Conservation (phyloP, 2,888 invertebrate genomes). For the Ditula angustiorana region DNA sequence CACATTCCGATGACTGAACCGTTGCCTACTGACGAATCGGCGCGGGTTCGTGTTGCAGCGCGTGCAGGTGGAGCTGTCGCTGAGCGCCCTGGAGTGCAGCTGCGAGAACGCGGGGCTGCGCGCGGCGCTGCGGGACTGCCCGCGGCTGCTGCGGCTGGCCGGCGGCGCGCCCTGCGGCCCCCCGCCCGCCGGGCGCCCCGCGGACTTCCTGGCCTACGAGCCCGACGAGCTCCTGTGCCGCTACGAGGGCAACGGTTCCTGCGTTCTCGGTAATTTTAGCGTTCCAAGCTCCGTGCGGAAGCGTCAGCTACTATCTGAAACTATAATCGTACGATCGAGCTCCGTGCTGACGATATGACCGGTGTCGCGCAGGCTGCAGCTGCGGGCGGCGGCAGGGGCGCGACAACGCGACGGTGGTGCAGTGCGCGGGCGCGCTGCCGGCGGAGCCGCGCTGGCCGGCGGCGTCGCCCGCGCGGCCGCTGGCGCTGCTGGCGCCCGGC, state of each 20-base stretch:
- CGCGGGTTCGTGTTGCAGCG: not conserved
- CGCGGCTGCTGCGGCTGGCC: not conserved
- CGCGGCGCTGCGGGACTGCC: not conserved
- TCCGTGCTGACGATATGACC: not conserved
- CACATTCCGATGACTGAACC: too few species aligned
- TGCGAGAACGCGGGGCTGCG: slow-evolving; percentile 11
- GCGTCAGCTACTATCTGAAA: too few species aligned
- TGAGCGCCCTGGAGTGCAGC: not conserved
- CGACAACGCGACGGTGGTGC: slow-evolving; percentile 42
- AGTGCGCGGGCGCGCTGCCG: slow-evolving; percentile 38
- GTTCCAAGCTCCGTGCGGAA: too few species aligned
- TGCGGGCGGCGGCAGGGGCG: slow-evolving; percentile 33
- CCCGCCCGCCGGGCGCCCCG: not conserved
- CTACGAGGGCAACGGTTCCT: not conserved
- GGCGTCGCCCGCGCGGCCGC: slow-evolving; percentile 32
- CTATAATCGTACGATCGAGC: too few species aligned
- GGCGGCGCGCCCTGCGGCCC: not conserved
- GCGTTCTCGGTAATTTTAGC: slow-evolving; percentile 11
- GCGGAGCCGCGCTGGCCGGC: slow-evolving; percentile 36
- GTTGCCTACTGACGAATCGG: too few species aligned
- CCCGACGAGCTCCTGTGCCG: slow-evolving; percentile 21
- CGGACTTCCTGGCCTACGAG: not conserved
- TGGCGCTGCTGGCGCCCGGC: slow-evolving; percentile 9
- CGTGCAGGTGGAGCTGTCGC: slow-evolving; percentile 5
- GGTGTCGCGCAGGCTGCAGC: slow-evolving; percentile 4